Percentiles rank a stretch among this genome's conserved stretches.
These are phyloP conservation scores for Canis aureus DNA, from an alignment of 2,113 vertebrate species.

Conservation along the genomic window DNA sequence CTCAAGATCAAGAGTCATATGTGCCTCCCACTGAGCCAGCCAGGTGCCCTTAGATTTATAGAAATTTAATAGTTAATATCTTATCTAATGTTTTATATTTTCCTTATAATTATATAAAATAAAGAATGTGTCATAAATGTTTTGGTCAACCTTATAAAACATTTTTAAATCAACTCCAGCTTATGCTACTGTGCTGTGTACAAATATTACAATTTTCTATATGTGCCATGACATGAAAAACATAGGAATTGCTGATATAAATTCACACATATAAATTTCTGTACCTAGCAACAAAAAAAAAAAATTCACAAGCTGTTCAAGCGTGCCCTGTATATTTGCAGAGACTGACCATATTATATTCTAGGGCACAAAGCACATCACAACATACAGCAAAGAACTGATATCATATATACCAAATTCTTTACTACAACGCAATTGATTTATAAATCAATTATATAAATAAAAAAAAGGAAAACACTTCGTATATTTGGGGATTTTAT, in stretches of 20 bases:
- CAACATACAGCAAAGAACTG: not conserved
- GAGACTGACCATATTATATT: not conserved
- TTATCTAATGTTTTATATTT: constrained; percentile 41
- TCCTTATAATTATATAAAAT: constrained; percentile 29
- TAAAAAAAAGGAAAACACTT: not conserved
- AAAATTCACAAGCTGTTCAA: not conserved
- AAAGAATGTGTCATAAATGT: not conserved
- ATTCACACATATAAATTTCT: not conserved
- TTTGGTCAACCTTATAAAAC: not conserved
- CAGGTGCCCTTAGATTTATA: not conserved
- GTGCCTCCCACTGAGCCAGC: not conserved
- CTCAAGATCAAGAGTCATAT: not conserved
- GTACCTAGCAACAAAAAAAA: not conserved
- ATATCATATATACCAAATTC: not conserved
- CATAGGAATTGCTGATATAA: not conserved
- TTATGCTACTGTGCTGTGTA: not conserved
- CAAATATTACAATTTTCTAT: constrained; percentile 34
- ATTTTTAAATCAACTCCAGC: constrained; percentile 18
- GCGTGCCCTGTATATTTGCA: not conserved
- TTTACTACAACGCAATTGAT: not conserved
- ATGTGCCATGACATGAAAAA: not conserved
- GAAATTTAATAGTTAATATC: not conserved
- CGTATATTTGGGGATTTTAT: not conserved
- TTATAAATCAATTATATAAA: not conserved
- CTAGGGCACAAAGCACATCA: not conserved